A percentile compares a stretch with the other conserved stretches of the same genome.
Evolutionary conservation across 37 sponge, comb jelly and placozoan species (phyloP).

Genomic region (Agelas oroides): DNA sequence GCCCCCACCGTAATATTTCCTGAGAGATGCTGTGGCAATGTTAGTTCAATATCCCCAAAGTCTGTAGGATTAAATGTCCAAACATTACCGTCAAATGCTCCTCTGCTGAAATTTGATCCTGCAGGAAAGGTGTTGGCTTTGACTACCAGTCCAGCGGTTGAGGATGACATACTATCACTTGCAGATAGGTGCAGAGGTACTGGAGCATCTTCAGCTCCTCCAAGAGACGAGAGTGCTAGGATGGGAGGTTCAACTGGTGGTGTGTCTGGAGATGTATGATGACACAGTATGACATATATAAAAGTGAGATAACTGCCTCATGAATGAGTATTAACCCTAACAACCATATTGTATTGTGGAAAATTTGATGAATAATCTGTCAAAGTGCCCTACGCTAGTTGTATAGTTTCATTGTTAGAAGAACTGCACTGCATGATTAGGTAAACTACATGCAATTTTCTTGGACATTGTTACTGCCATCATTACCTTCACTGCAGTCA

Average conservation of each 20-base stretch:
- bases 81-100: neutral
- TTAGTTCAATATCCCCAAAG: constrained; percentile 18
- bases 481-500: constrained; percentile 23
- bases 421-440: no score
- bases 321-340: no score
- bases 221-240: neutral
- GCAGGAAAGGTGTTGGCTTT: neutral
- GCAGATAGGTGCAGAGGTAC: neutral
- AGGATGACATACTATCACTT: neutral
- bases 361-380: no score
- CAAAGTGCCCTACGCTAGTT: no score
- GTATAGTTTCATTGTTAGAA: no score
- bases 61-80: neutral
- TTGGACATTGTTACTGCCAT: neutral
- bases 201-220: constrained; percentile 6
- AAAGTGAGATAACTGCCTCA: no score
- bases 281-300: no score
- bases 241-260: constrained; percentile 23
- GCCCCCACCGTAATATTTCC: neutral
- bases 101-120: neutral
- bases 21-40: neutral
- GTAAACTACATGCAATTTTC: neutral
- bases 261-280: neutral
- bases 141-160: neutral
- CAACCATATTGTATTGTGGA: no score